Conservation (phyloP, 2,113 vertebrate genomes). For the Pedetes capensis region DNA sequence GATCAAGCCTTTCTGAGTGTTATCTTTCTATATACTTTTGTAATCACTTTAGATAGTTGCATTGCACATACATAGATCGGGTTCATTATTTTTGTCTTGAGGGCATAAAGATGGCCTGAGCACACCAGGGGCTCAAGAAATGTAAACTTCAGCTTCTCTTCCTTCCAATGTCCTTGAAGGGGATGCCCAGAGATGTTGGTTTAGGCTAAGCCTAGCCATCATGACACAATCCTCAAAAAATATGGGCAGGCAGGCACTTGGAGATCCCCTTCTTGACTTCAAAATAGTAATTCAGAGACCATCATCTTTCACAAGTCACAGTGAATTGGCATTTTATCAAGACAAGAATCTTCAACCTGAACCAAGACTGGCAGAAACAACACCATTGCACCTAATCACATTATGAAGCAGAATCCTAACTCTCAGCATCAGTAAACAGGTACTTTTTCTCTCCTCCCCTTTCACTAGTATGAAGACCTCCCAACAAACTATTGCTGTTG, state of each 20-base stretch:
- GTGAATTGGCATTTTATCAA: not conserved
- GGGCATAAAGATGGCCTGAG: not conserved
- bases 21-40: not conserved
- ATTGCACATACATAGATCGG: not conserved
- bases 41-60: not conserved
- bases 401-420: not conserved
- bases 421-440: not conserved
- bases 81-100: not conserved
- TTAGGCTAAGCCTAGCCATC: not conserved
- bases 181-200: not conserved
- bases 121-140: no score
- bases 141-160: not conserved
- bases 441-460: not conserved
- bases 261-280: not conserved
- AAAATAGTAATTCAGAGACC: not conserved
- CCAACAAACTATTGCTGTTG: no score
- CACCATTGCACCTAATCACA: not conserved
- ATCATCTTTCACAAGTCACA: not conserved
- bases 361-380: not conserved
- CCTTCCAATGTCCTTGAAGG: not conserved
- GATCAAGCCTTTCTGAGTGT: not conserved
- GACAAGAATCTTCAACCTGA: not conserved
- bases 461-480: accelerated
- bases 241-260: no score
- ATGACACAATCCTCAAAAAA: not conserved